These are phyloP conservation scores for Microtus ochrogaster DNA, from an alignment of 2,113 vertebrate species.

Conservation along the genomic window DNA sequence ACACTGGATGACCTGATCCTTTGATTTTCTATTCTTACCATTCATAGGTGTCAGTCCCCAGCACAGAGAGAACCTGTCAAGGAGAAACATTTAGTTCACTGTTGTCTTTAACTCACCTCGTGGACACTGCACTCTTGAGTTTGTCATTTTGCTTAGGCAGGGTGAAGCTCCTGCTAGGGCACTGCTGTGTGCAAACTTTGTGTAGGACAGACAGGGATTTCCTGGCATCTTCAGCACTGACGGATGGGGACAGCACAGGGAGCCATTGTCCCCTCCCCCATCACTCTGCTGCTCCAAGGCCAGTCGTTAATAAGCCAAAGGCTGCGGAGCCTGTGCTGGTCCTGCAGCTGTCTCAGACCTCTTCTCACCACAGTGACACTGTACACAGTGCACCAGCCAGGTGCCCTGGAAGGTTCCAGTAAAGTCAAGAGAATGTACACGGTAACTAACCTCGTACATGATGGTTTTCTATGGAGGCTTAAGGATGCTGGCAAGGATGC, in stretches of 20 bases:
- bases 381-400: background rate
- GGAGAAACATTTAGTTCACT: background rate
- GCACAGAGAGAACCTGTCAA: background rate
- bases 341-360: background rate
- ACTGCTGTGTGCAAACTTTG: background rate
- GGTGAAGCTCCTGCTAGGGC: background rate
- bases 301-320: background rate
- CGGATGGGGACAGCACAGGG: background rate
- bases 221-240: background rate
- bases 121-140: background rate
- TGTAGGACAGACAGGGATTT: background rate
- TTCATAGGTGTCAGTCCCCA: background rate
- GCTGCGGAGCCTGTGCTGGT: background rate
- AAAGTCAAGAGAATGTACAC: background rate
- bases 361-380: background rate
- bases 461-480: background rate
- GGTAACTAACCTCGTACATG: background rate
- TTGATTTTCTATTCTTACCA: background rate
- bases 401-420: slow-evolving; percentile 10
- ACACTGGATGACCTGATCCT: background rate
- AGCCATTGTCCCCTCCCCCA: background rate
- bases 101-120: background rate
- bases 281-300: slow-evolving; percentile 5
- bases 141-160: background rate
- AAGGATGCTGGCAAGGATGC: background rate